A percentile compares a stretch with the other conserved stretches of the same genome.
Evolutionary conservation across 2,113 vertebrate genomes (phyloP).

Genomic region (Brachirus orientalis): DNA sequence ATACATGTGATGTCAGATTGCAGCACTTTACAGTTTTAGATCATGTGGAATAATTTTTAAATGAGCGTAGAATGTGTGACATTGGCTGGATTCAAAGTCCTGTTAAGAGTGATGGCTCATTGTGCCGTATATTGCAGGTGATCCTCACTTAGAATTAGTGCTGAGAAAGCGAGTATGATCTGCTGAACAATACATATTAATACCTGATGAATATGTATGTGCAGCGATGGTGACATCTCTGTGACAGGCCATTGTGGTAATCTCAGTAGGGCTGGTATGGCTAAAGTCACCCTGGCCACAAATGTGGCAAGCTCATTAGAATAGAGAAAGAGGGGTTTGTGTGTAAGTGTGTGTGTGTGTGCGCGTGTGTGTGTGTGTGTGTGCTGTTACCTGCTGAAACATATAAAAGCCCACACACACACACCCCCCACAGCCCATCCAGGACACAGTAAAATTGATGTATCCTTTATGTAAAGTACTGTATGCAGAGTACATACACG

Average conservation of each 20-base stretch:
- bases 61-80: constrained; percentile 24
- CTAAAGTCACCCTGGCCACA: constrained; percentile 77
- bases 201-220: constrained; percentile 75
- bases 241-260: constrained; percentile 66
- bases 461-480: constrained; percentile 81
- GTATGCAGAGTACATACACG: constrained; percentile 79
- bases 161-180: constrained; percentile 64
- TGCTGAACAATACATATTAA: constrained; percentile 72
- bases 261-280: constrained; percentile 69
- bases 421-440: constrained; percentile 49
- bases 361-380: not conserved
- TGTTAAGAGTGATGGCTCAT: not conserved
- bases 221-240: constrained; percentile 43
- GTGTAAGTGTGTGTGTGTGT: constrained; percentile 15
- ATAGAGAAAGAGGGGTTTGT: constrained; percentile 45
- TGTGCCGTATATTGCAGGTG: not conserved
- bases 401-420: constrained; percentile 48
- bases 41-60: constrained; percentile 2
- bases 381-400: constrained; percentile 64
- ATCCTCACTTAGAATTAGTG: constrained; percentile 58
- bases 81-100: not conserved
- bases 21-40: not conserved
- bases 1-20: not conserved
- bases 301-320: constrained; percentile 73
- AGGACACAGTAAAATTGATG: constrained; percentile 78